Evolutionary conservation across 2,113 vertebrate species (phyloP), one percentile per base, ranked within the genome.

Genomic region (Gobius niger): DNA sequence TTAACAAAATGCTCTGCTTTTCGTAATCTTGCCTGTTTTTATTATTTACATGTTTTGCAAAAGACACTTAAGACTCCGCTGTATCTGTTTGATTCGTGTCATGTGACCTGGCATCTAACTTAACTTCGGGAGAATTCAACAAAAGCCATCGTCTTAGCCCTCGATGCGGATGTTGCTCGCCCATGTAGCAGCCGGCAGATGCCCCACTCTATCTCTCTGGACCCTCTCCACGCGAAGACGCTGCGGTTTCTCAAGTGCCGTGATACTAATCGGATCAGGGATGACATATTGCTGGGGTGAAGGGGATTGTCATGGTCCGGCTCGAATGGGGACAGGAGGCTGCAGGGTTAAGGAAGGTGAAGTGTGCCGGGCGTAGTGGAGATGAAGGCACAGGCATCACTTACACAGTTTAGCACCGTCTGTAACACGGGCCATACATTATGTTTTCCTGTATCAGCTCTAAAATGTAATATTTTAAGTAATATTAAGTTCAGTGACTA

Each of bases 251-350:
- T 90, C 85, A 90, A 93, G 91, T 93, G 91, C 93, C 94, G 93
- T 94, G 94, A 95, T 93, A 93, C 94, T 97, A 96, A 96, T 95
- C 92, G 76, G 93, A 95, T 96, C 95, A 92, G 78, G 65, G 86
- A 90, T 93, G 94, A 94, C 93, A 95, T 96, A 92, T 75, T 92
- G 91, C 91, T 82, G 53, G 79, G 91, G 92, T 92, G 91, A 94
- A 91, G 93, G 91, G 91, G 93, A 93, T 94, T 94, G 93, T 92
- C 92, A 85, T 90, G 88, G 92, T 91, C 90, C 92, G 90, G 85
- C 81, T 73, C 65, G 77, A 75, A 57, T 64, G 67, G 76, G 66
- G 59, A 60, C 61, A 56, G 82, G 70, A 73, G 70, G 74, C 76
- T 51, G 15, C 56, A 82, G 5, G 70, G 56, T 68, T 66, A 78